Base-by-base conservation (phyloP, 2,797 vertebrate genomes). In the Rhodeus uyekii region DNA sequence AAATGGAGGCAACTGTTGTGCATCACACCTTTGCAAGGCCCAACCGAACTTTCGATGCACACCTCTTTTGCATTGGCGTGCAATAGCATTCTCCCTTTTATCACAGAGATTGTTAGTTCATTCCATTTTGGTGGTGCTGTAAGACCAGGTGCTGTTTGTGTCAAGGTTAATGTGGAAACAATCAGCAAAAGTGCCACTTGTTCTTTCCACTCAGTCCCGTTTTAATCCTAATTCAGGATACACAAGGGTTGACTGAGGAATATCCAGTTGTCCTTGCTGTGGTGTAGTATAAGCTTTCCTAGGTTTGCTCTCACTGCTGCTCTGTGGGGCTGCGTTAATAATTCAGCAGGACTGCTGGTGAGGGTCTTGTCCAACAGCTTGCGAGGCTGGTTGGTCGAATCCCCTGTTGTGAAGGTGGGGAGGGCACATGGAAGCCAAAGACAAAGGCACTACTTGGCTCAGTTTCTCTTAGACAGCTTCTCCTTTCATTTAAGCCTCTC, bases 361-460 rank as follows among this genome's bases (percentile, higher is more conserved):
- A 36, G 73, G 72, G 79, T 86, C 86, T 87, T 55, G 79, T 84
- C 84, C 87, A 78, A 38, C 80, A 80, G 86, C 85, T 87, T 68
- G 18, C 84, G 44, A 76, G 61, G 71, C 46, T 78, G 85, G 90
- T 87, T 91, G 91, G 90, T 87, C 77, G 83, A 50, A 73, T 87
- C 84, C 84, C 84, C 81, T 12, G 74, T 75, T 71, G 81, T 24
- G 78, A 89, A 85, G 82, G 77, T 76, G 63, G 79, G 50, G 78
- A 80, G 82, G 83, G 83, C 65, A 76, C 73, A 84, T 80, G 44
- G 19, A 82, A 64, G 68, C 79, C 80, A 83, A 87, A 89, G 88
- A 92, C 87, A 92, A 92, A 89, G 77, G 69, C 71, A 82, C 88
- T 81, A 88, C 87, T 90, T 89, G 90, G 90, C 90, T 91, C 86